phyloP scores from a whole-genome alignment of 2,888 invertebrate genomes.

The Drosophila pegasa region DNA sequence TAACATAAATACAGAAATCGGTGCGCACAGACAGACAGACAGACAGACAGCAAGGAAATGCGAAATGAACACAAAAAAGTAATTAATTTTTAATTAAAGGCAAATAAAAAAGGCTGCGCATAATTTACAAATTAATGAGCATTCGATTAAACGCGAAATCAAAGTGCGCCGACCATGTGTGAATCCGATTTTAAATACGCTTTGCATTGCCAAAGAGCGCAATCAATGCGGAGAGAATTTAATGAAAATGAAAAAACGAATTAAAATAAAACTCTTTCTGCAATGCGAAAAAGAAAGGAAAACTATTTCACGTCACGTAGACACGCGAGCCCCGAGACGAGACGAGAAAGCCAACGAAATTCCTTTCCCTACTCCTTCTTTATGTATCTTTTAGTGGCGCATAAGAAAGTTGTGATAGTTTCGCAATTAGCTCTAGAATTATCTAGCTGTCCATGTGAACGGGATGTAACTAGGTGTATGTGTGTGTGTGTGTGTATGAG shows the following conservation, averaged over 20 bases:
- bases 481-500: slow-evolving; percentile 29
- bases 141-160: slow-evolving; percentile 35
- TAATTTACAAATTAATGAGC: slow-evolving; percentile 69
- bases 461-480: slow-evolving; percentile 24
- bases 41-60: slow-evolving; percentile 32
- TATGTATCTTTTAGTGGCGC: slow-evolving; percentile 24
- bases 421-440: slow-evolving; percentile 62
- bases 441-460: slow-evolving; percentile 51
- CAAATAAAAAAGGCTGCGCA: slow-evolving; percentile 55
- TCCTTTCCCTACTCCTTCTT: background rate
- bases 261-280: background rate
- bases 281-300: slow-evolving; percentile 23
- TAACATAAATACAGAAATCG: slow-evolving; percentile 54
- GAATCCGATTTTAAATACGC: slow-evolving; percentile 38
- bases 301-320: slow-evolving; percentile 30
- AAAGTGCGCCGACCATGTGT: slow-evolving; percentile 49
- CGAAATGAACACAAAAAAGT: slow-evolving; percentile 39
- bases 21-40: slow-evolving; percentile 15
- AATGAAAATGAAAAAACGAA: background rate
- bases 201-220: slow-evolving; percentile 6
- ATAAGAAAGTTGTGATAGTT: slow-evolving; percentile 55
- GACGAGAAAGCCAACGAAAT: slow-evolving; percentile 42
- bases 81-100: slow-evolving; percentile 78
- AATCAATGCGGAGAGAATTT: slow-evolving; percentile 1
- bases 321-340: slow-evolving; percentile 52